Base-by-base conservation (phyloP, 2,113 vertebrate species). In the Silurus glanis region DNA sequence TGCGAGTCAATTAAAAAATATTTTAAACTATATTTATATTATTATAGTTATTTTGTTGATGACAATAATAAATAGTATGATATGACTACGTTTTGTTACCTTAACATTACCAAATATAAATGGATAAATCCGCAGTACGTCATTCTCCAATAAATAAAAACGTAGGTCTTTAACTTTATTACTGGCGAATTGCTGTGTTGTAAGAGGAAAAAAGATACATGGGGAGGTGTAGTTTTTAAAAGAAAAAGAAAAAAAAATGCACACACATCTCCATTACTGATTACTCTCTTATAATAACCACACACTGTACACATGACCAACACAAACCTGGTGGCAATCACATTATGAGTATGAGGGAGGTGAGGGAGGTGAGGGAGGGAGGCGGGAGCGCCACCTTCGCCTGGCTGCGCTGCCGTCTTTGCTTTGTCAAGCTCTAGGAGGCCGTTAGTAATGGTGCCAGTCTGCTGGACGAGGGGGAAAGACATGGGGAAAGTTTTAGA, bases 361-460 rank as follows among this genome's bases (percentile, higher is more conserved):
- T 94, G 95, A n/a, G 92, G 87, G 45, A 94, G 93, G 53, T 91
- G 91, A 89, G 94, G 89, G 82, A 83, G 93, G 58, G 67, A 87
- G 88, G 64, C 62, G 25, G 87, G 81, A 89, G 92, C 0, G 74
- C 92, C 91, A 91, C 90, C 90, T 75, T 94, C 93, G 45, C 91
- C 87, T 75, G 92, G 86, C 79, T 92, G 92, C 69, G 90, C 94
- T 84, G 92, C 87, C 80, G 90, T 89, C 92, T 95, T 94, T 89
- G 92, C 62, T 13, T 93, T 66, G 2, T 96, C 95, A 53, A 90
- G 92, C 90, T 95, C 94, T 56, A 95, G 91, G 87, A 96, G 94
- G 84, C 96, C 96, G 10, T 96, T 97, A 87, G 96, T 93, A 93
- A 96, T 88, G 86, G 93, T 89, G 45, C 92, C 90, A 0, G 93